A percentile compares a stretch with the other conserved stretches of the same genome.
These are phyloP conservation scores for Dorcus hopei DNA, from an alignment of 2,888 invertebrate species.

Conservation along the genomic window DNA sequence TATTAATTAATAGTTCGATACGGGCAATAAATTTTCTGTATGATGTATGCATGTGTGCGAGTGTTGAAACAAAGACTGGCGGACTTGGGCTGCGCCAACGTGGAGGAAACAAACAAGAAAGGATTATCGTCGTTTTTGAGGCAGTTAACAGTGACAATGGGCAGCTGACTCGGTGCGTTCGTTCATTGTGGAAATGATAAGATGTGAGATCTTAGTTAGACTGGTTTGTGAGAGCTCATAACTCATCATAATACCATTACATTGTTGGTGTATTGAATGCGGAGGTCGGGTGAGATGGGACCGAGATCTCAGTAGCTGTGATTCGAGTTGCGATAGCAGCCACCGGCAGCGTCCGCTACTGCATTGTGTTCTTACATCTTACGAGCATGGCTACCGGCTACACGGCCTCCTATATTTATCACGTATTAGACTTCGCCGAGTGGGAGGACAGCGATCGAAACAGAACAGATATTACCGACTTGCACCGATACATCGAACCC, in stretches of 20 bases:
- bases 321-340: slow-evolving; percentile 40
- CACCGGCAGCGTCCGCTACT: slow-evolving; percentile 35
- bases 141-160: slow-evolving; percentile 13
- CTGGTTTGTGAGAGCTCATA: slow-evolving; percentile 33
- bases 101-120: no score
- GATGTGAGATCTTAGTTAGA: slow-evolving; percentile 26
- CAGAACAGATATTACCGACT: slow-evolving; percentile 14
- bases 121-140: background rate
- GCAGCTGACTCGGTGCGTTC: slow-evolving; percentile 10
- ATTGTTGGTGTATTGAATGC: slow-evolving; percentile 42
- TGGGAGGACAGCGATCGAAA: slow-evolving; percentile 20
- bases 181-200: slow-evolving; percentile 14
- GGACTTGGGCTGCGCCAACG: no score
- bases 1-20: no score
- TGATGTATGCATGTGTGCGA: no score
- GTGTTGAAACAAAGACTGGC: no score
- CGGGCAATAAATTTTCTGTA: no score
- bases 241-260: slow-evolving; percentile 44
- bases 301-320: slow-evolving; percentile 41
- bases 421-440: slow-evolving; percentile 17
- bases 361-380: slow-evolving; percentile 28
- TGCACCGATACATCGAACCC: slow-evolving; percentile 17
- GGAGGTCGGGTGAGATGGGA: slow-evolving; percentile 38
- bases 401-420: slow-evolving; percentile 20
- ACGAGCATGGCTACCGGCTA: slow-evolving; percentile 16